phyloP scores from a whole-genome alignment of 2,888 invertebrate genomes.

The Drosophila anceps region DNA sequence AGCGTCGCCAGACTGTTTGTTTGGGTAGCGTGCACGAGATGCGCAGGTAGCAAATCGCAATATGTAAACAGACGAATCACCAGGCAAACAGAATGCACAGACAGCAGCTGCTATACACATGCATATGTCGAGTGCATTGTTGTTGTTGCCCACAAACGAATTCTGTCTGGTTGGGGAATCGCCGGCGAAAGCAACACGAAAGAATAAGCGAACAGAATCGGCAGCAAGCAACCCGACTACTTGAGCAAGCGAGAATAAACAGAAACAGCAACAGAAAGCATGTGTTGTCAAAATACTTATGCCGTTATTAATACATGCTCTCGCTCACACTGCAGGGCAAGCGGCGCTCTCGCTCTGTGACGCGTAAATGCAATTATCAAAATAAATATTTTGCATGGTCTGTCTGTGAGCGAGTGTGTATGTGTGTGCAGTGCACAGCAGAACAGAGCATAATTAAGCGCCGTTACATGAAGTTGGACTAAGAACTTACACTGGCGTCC shows the following conservation, averaged over 20 bases:
- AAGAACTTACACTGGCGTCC: constrained; percentile 10
- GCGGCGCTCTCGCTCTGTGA: background rate
- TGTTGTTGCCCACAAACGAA: constrained; percentile 2
- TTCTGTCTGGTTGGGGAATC: constrained; percentile 10
- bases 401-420: background rate
- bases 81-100: constrained; percentile 10
- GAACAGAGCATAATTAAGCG: constrained; percentile 11
- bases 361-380: constrained; percentile 9
- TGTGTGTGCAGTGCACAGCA: too few species aligned
- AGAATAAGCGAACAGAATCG: constrained; percentile 14
- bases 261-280: background rate
- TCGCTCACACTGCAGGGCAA: background rate
- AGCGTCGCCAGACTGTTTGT: constrained; percentile 2
- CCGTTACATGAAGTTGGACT: constrained; percentile 4
- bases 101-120: background rate
- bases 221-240: constrained; percentile 2
- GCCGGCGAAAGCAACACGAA: constrained; percentile 16
- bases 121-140: constrained; percentile 4
- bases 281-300: constrained; percentile 15
- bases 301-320: constrained; percentile 7
- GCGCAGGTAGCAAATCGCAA: constrained; percentile 14
- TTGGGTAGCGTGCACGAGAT: background rate
- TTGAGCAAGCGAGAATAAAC: constrained; percentile 4
- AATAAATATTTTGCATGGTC: constrained; percentile 8
- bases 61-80: constrained; percentile 15